Evolutionary conservation across 2,797 vertebrate species (phyloP).

Genomic region (Huso huso): DNA sequence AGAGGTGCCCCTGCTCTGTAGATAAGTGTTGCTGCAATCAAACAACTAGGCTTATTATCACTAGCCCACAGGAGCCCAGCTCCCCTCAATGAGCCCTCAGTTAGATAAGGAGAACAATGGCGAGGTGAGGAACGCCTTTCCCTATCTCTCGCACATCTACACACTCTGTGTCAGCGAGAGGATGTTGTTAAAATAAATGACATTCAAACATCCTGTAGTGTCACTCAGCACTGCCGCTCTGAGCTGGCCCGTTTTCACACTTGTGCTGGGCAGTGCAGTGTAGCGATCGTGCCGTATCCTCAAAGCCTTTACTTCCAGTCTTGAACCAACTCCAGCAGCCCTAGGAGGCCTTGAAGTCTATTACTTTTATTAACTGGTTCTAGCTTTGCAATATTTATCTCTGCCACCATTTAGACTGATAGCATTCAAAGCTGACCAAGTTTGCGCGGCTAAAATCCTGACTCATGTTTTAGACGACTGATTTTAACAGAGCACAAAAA

Average conservation of each 20-base stretch:
- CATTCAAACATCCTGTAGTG: slow-evolving; percentile 68
- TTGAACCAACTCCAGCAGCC: too few species aligned
- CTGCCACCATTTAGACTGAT: too few species aligned
- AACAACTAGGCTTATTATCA: slow-evolving; percentile 34
- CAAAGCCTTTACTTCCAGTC: too few species aligned
- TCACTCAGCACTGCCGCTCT: slow-evolving; percentile 24
- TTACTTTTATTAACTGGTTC: too few species aligned
- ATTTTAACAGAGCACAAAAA: too few species aligned
- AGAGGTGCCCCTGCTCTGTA: neutral
- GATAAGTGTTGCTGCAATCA: slow-evolving; percentile 38
- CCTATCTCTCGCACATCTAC: slow-evolving; percentile 61
- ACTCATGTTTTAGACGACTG: too few species aligned
- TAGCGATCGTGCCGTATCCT: too few species aligned
- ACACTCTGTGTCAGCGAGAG: slow-evolving; percentile 58
- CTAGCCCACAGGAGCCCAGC: slow-evolving; percentile 27
- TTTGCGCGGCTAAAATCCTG: too few species aligned
- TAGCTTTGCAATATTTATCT: too few species aligned
- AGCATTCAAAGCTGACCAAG: too few species aligned
- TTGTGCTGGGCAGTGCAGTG: neutral
- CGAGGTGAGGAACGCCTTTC: slow-evolving; percentile 42
- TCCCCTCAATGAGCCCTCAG: slow-evolving; percentile 39
- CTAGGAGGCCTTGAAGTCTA: too few species aligned
- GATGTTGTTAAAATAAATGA: slow-evolving; percentile 71
- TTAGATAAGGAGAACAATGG: slow-evolving; percentile 63
- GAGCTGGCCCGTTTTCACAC: slow-evolving; percentile 17